phyloP scores from a whole-genome alignment of 2,797 vertebrate genomes.

The Gallinago nigripennis region DNA sequence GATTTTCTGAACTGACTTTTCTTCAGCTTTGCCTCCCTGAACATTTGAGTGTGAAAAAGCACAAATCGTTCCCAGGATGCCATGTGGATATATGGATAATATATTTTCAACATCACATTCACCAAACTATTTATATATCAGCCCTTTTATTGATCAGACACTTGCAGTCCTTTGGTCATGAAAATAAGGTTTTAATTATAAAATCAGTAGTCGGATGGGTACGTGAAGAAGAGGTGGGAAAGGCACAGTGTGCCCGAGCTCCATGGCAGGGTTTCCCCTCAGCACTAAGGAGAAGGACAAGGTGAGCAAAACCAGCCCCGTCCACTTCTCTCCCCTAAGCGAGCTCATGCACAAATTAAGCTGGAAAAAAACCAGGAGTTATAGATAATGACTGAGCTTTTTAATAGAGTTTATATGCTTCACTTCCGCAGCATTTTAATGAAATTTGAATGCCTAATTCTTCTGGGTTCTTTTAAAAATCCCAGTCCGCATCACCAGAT shows the following conservation, averaged over 20 bases:
- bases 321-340: background rate
- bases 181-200: background rate
- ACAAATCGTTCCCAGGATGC: background rate
- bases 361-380: background rate
- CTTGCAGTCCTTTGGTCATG: background rate
- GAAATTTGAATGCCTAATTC: conserved; percentile 40
- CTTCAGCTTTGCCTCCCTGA: background rate
- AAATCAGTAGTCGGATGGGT: background rate
- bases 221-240: background rate
- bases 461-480: conserved; percentile 42
- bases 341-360: conserved; percentile 11
- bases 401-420: conserved; percentile 45
- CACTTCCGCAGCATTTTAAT: conserved; percentile 51
- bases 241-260: rapidly evolving
- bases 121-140: background rate
- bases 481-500: background rate
- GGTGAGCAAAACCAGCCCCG: background rate
- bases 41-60: background rate
- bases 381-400: conserved; percentile 30
- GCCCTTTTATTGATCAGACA: background rate
- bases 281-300: background rate
- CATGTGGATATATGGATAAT: background rate
- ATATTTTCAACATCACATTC: background rate
- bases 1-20: background rate
- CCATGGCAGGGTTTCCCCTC: background rate